These are phyloP conservation scores for Heliconius charithonia DNA, from an alignment of 2,888 invertebrate species.

Conservation along the genomic window DNA sequence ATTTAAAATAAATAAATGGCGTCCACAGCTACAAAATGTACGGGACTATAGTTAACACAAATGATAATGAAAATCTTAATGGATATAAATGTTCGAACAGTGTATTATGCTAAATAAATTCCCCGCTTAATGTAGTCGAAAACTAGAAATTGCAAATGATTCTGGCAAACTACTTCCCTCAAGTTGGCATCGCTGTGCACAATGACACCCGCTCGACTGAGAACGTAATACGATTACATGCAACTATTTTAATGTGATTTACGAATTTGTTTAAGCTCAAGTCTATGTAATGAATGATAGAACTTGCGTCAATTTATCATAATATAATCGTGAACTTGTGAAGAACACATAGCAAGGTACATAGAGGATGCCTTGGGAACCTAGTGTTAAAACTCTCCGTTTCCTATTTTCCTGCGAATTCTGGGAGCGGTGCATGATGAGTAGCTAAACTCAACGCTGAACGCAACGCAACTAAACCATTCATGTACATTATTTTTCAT, in stretches of 20 bases:
- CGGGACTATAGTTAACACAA: conserved; percentile 33
- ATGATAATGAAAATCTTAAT: conserved; percentile 46
- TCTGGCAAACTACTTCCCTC: conserved; percentile 61
- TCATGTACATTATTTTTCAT: no score
- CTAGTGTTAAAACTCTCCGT: no score
- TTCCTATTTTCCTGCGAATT: no score
- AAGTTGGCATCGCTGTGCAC: conserved; percentile 43
- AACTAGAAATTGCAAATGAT: conserved; percentile 74
- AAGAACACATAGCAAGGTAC: background rate
- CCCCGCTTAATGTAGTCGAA: conserved; percentile 70
- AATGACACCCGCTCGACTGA: conserved; percentile 43
- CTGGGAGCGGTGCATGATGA: no score
- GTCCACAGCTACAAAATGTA: background rate
- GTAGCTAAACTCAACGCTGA: no score
- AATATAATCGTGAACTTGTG: background rate
- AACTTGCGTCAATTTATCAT: background rate
- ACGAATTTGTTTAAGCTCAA: conserved; percentile 13
- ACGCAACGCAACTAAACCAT: no score
- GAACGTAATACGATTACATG: conserved; percentile 41
- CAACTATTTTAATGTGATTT: conserved; percentile 25
- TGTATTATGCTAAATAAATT: conserved; percentile 60
- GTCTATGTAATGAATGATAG: background rate
- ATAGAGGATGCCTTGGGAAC: no score
- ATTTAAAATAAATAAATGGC: background rate
- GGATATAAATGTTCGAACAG: conserved; percentile 53